phyloP scores from a whole-genome alignment of 2,888 invertebrate species.

The Erannis defoliaria region DNA sequence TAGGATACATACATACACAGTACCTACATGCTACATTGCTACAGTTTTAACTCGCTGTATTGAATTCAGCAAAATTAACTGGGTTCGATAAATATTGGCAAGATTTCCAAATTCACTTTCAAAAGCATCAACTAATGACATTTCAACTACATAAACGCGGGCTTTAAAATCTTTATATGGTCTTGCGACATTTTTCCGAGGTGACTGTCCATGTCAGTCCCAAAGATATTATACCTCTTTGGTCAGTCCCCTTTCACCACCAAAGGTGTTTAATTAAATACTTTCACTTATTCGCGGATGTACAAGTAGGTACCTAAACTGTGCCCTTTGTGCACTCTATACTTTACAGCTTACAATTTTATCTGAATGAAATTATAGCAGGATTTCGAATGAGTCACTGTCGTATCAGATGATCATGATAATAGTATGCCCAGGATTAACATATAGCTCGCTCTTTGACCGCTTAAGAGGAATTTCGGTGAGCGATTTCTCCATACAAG shows the following conservation, averaged over 20 bases:
- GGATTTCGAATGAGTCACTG: too few relatives aligned
- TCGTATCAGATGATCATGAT: too few relatives aligned
- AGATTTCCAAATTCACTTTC: conserved; percentile 2
- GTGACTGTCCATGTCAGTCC: conserved; percentile 19
- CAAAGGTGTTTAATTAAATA: not conserved
- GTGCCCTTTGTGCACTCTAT: conserved; percentile 2
- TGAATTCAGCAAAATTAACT: not conserved
- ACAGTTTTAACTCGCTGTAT: too few relatives aligned
- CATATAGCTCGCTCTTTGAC: too few relatives aligned
- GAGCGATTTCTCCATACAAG: too few relatives aligned
- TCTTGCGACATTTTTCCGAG: conserved; percentile 20
- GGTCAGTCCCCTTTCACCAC: conserved; percentile 23
- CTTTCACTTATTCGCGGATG: conserved; percentile 17
- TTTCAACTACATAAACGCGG: not conserved
- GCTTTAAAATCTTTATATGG: conserved; percentile 13
- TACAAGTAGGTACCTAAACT: not conserved
- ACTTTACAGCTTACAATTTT: not conserved
- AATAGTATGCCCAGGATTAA: too few relatives aligned
- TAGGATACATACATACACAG: too few relatives aligned
- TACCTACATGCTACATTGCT: too few relatives aligned
- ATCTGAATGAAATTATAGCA: not conserved
- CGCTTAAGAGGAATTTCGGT: too few relatives aligned
- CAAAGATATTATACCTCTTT: too few relatives aligned
- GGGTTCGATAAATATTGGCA: not conserved
- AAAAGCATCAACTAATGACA: not conserved